Evolutionary conservation across 2,113 vertebrate genomes (phyloP).

Genomic region (Entelurus aequoreus): DNA sequence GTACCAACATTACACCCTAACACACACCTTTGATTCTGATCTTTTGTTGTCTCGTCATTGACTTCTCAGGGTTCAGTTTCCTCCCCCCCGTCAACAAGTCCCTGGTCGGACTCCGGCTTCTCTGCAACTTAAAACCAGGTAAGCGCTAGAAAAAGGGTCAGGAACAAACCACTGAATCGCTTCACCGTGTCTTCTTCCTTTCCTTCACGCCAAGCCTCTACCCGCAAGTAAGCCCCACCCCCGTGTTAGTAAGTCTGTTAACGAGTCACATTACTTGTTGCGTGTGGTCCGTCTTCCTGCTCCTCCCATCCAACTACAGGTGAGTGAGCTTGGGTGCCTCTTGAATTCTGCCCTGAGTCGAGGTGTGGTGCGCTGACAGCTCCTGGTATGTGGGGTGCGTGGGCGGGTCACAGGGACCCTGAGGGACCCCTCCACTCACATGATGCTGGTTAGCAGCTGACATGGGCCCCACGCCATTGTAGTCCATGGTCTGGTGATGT

Average conservation of each 20-base stretch:
- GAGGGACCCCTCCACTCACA: constrained; percentile 56
- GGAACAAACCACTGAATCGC: constrained; percentile 64
- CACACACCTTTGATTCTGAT: too few species aligned
- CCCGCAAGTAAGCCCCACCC: constrained; percentile 32
- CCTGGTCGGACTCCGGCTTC: too few species aligned
- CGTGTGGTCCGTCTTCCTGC: constrained; percentile 38
- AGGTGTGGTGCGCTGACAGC: constrained; percentile 90
- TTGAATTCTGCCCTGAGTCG: constrained; percentile 98
- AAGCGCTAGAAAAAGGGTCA: too few species aligned
- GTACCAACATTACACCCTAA: too few species aligned
- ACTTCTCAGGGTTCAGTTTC: too few species aligned
- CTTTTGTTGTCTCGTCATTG: too few species aligned
- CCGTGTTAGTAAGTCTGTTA: constrained; percentile 48
- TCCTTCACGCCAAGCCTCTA: constrained; percentile 13
- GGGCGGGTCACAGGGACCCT: constrained; percentile 84
- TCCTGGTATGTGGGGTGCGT: constrained; percentile 89
- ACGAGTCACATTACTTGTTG: constrained; percentile 41
- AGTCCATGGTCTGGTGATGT: constrained; percentile 95
- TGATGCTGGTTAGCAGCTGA: constrained; percentile 83
- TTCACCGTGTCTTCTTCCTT: constrained; percentile 23
- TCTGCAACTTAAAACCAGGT: too few species aligned
- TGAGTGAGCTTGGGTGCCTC: constrained; percentile 99
- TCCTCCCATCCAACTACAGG: constrained; percentile 83
- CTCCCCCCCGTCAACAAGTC: too few species aligned
- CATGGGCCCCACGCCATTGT: constrained; percentile 82